Conservation (phyloP, 92 coral and sea anemone species). For the Epizoanthus ramosus region DNA sequence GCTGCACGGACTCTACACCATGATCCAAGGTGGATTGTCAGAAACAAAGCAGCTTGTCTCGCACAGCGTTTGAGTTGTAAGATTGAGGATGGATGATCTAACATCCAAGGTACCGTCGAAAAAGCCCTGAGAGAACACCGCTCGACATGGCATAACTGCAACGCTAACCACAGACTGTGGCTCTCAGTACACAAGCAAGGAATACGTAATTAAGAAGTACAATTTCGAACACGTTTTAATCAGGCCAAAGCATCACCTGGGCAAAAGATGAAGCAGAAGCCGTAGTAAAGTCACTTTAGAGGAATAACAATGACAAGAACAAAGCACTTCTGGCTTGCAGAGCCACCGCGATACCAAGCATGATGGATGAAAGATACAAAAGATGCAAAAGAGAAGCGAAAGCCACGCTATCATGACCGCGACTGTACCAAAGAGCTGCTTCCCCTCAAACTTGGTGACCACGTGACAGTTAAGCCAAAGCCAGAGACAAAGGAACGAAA, state of each 20-base stretch:
- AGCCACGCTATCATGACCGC: slow-evolving; percentile 40
- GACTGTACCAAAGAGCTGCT: slow-evolving; percentile 24
- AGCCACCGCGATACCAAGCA: too few relatives aligned
- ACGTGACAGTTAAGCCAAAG: slow-evolving; percentile 30
- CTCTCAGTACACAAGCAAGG: slow-evolving; percentile 38
- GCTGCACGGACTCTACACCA: slow-evolving; percentile 52
- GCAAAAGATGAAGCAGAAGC: slow-evolving; percentile 59
- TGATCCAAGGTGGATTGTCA: slow-evolving; percentile 51
- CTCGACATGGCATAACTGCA: slow-evolving; percentile 29
- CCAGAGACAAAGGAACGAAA: slow-evolving; percentile 13
- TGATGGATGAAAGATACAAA: slow-evolving; percentile 19
- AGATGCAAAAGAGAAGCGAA: slow-evolving; percentile 43
- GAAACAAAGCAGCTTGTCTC: slow-evolving; percentile 55
- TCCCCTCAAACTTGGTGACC: slow-evolving; percentile 25
- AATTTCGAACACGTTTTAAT: slow-evolving; percentile 38
- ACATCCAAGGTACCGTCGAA: slow-evolving; percentile 21
- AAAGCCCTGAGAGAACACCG: slow-evolving; percentile 26
- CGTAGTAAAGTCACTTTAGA: slow-evolving; percentile 34
- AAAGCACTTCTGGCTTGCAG: slow-evolving; percentile 58
- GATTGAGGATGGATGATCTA: slow-evolving; percentile 13
- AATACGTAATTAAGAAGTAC: slow-evolving; percentile 3
- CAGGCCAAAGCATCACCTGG: slow-evolving; percentile 44
- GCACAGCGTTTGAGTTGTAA: slow-evolving; percentile 44
- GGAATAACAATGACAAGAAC: slow-evolving; percentile 58
- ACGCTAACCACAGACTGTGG: slow-evolving; percentile 40